Evolutionary conservation across 1,140 invertebrate genomes (phyloP), one percentile per base, ranked within the genome.

Genomic region (Nixonia krombeini): DNA sequence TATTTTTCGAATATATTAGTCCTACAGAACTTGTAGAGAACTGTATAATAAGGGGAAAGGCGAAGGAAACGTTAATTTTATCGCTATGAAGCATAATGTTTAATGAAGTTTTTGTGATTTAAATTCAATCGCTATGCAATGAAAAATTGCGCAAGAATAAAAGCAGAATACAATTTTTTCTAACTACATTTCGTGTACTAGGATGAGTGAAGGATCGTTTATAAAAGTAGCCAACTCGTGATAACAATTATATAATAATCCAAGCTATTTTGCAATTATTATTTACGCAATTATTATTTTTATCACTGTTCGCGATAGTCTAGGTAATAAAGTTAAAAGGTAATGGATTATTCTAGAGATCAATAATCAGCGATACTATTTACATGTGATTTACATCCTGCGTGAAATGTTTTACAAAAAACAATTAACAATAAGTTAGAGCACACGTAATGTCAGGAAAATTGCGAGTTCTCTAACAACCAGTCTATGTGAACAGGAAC

Each of bases 11-110:
- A 35, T 2, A 35, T 2, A 13, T 12, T 35, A 35, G 3, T 35
- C 7, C 33, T 53, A 47, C 35, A 29, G 49, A 55, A 50, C 56
- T 64, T 56, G 51, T 56, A 56, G 51, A 64, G 61, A 64, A 51
- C 61, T 64, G 38, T 31, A 23, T 41, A 10, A 46, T 31, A 8
- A 16, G 15, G 33, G 25, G 26, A 29, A 10, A 7, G 44, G 12
- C 10, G 23, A 35, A 12, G 23, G 18, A 26, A 25, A 15, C 8
- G 47, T 33, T 21, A 31, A 55, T 28, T 44, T 15, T 33, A 23
- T 52, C 38, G 7, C 44, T 42, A 28, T 42, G 31, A 46, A 51
- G 31, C 49, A 7, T 33, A 45, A 44, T 65, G 57, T 52, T 35
- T 41, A 50, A 12, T 40, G 38, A 9, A 46, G 52, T 37, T 57